Conservation (phyloP, 2,113 vertebrate species). For the Syrmaticus mikado region DNA sequence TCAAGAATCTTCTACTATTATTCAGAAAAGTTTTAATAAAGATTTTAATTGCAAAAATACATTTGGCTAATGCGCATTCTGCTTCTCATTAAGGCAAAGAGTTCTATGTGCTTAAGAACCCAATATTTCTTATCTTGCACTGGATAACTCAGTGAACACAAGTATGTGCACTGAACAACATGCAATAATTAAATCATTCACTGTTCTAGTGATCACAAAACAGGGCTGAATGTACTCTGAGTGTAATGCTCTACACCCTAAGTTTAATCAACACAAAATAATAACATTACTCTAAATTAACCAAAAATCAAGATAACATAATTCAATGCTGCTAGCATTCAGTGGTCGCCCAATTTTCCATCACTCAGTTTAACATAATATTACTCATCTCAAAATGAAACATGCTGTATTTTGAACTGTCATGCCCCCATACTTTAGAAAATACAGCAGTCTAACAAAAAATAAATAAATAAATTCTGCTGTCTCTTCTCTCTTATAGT, state of each 20-base stretch:
- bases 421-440: rapidly evolving
- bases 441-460: background rate
- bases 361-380: background rate
- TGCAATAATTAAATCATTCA: background rate
- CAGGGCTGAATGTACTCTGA: background rate
- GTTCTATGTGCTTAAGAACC: background rate
- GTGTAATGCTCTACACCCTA: background rate
- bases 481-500: background rate
- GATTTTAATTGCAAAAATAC: background rate
- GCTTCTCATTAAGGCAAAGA: background rate
- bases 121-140: background rate
- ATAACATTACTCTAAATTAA: background rate
- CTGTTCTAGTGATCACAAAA: background rate
- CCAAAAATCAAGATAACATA: background rate
- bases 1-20: background rate
- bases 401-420: background rate
- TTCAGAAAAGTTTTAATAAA: background rate
- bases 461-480: background rate
- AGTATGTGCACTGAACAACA: background rate
- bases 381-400: background rate
- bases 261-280: background rate
- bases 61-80: background rate
- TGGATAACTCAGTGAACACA: background rate
- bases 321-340: background rate
- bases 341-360: background rate